Evolutionary conservation across 1,140 invertebrate genomes (phyloP), one percentile per base, ranked within the genome.

Genomic region (Berghia stephanieae): DNA sequence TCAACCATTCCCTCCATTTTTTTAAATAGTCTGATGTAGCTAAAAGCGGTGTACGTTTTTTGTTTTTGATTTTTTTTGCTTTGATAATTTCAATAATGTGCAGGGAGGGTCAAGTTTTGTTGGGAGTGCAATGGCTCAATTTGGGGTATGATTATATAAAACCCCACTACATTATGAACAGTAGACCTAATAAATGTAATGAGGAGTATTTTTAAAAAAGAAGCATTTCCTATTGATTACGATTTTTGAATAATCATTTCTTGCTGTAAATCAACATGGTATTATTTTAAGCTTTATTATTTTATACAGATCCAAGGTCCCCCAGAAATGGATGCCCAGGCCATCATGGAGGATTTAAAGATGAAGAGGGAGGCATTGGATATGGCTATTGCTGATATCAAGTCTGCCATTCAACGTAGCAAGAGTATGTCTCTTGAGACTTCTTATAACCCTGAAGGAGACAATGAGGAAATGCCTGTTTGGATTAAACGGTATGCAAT

Each of bases 301-400:
- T 60, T 60, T 60, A 24, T 72, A 10, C 27, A 72, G 70, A 49
- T 52, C 31, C 36, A 49, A 40, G 34, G 69, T 4, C 79, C 79
- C 1, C 52, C 83, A 55, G 83, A 86, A 75, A 86, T 87, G 60
- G 86, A 87, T 82, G 83, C 86, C 21, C 80, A 84, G 75, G 85
- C 84, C 10, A 87, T 87, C 18, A 87, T 86, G 84, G 81, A 86
- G 76, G 85, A 87, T 75, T 67, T 86, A 57, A 86, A 87, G 75
- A 83, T 84, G 60, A 87, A 87, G 75, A 68, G 85, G 10, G 87
- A 88, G 77, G 87, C 89, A 36, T 92, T 94, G 10, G 94, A 94
- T 85, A 93, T 94, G 78, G 94, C 94, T 27, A 94, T 95, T 82
- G 94, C 94, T 86, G 94, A 95, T 83, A 94, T 95, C 81, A 92